A percentile compares a stretch with the other conserved stretches of the same genome.
phyloP scores from a whole-genome alignment of 92 coral and sea anemone genomes.

The Phenganax subtilis region DNA sequence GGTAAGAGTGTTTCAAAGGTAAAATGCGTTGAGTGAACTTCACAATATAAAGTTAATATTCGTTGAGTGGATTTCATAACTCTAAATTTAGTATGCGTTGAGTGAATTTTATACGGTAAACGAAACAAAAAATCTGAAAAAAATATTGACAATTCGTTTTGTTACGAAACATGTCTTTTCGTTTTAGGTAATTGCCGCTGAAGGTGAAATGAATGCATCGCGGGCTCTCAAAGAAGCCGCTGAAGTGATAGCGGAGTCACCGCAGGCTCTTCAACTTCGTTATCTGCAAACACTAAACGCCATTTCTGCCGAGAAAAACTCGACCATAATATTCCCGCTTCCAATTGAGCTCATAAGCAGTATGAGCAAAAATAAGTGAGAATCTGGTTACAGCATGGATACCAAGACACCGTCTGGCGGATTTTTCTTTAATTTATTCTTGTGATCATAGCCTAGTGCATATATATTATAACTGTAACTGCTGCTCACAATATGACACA shows the following conservation, averaged over 20 bases:
- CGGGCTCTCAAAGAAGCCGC: constrained; percentile 93
- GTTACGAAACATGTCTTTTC: neutral
- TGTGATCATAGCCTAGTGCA: too few species aligned
- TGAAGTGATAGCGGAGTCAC: constrained; percentile 77
- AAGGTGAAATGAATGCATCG: constrained; percentile 92
- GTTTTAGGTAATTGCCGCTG: constrained; percentile 86
- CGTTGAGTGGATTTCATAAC: neutral
- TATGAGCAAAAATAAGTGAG: neutral
- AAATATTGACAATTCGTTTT: neutral
- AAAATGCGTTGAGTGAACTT: constrained; percentile 10
- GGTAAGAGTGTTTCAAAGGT: too few species aligned
- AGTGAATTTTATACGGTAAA: neutral
- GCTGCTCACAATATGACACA: too few species aligned
- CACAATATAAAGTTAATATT: neutral
- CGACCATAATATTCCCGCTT: constrained; percentile 84
- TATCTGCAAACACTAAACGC: constrained; percentile 81
- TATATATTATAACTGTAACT: too few species aligned
- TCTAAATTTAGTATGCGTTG: too few species aligned
- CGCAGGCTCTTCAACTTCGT: constrained; percentile 85
- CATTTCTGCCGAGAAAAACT: constrained; percentile 89
- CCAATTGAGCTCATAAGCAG: constrained; percentile 56
- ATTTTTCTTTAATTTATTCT: too few species aligned
- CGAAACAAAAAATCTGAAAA: neutral
- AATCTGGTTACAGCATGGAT: too few species aligned
- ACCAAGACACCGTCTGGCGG: too few species aligned